Base-by-base conservation (phyloP, 2,113 vertebrate species). In the Stigmatopora argus region DNA sequence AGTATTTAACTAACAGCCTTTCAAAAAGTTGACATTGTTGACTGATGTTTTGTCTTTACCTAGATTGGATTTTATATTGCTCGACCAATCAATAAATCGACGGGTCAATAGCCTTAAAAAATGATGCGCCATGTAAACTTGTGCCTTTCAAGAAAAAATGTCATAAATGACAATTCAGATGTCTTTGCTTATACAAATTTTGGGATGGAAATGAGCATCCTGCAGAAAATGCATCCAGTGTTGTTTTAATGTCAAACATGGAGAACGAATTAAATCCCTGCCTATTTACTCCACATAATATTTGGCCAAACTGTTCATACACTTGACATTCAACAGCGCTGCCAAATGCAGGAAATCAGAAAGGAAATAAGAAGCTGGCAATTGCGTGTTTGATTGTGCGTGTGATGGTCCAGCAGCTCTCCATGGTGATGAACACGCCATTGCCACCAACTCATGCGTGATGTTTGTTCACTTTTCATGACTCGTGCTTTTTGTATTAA, bases 381-480 rank as follows among this genome's bases (percentile, higher is more conserved):
- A 74, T 60, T 75, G 70, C 62, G 64, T 47, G 59, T 67, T 38
- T 83, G 83, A 88, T 84, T 86, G 74, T 78, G 73, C 73, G 65
- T 77, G 74, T 90, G 87, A 91, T 88, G 89, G 90, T 89, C 88
- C 85, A 88, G 62, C 87, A 88, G 85, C 78, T 88, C 78, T 85
- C 66, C 72, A 60, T 58, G 67, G 72, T 77, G 76, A 85, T 82
- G 77, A 81, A 75, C 65, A 71, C 53, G 55, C 79, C 80, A 78
- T 71, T 75, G 76, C 70, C 79, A 80, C 75, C 64, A 87, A 86
- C 75, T 75, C 76, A 71, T 71, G 75, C 66, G 17, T 77, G 64
- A 73, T 75, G 72, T 66, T 71, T 44, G 4, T 31, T 48, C 62
- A n/a, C n/a, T 44, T 61, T n/a, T 45, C 35, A 23, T 61, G 7